These are phyloP conservation scores for Mustela erminea DNA, from an alignment of 2,797 vertebrate genomes.

Conservation along the genomic window DNA sequence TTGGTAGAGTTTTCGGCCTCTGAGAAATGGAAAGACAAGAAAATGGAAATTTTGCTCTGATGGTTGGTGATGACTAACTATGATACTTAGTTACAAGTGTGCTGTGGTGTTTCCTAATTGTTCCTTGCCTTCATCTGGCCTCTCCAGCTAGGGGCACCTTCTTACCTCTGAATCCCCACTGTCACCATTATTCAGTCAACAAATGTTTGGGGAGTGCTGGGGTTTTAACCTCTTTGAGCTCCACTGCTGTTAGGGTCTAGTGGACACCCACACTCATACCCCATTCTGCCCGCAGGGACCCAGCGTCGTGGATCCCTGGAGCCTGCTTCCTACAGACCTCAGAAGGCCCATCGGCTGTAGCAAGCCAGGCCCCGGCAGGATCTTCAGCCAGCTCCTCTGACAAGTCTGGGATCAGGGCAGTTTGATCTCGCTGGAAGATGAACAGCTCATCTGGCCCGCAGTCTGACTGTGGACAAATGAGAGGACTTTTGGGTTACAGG, in stretches of 20 bases:
- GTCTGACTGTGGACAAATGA: constrained; percentile 87
- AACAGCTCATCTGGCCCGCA: constrained; percentile 86
- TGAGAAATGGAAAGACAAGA: background rate
- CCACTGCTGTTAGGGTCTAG: background rate
- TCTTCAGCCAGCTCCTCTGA: constrained; percentile 84
- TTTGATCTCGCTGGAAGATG: constrained; percentile 89
- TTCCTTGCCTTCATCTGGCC: background rate
- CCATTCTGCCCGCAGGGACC: background rate
- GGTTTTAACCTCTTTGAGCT: background rate
- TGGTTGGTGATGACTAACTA: background rate
- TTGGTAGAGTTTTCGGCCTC: background rate
- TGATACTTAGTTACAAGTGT: background rate
- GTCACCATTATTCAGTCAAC: background rate
- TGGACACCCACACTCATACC: background rate
- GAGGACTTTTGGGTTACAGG: background rate
- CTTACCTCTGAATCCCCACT: background rate
- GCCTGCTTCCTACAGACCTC: constrained; percentile 33
- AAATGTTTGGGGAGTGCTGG: background rate
- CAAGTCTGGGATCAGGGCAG: constrained; percentile 86
- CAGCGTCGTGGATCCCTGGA: background rate
- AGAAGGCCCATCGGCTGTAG: background rate
- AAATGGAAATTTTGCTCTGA: background rate
- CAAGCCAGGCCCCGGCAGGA: constrained; percentile 73
- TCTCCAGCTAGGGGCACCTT: background rate
- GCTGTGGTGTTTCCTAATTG: background rate